Evolutionary conservation across 2,113 vertebrate genomes (phyloP), one percentile per base, ranked within the genome.

Genomic region (Lucifuga dentata): DNA sequence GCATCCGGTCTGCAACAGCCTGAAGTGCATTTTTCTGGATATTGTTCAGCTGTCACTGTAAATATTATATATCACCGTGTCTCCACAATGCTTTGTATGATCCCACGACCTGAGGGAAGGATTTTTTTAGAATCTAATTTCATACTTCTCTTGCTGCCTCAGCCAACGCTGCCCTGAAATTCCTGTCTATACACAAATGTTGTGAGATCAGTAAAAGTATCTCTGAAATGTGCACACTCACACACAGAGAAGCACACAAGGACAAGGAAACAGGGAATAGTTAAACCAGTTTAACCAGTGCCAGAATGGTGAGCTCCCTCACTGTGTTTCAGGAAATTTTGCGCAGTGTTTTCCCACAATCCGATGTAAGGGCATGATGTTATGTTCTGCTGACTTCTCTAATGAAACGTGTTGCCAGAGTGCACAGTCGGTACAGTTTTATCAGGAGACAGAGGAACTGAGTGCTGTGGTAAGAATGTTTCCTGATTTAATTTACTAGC

Each of bases 261-360:
- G 11, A 85, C 50, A 48, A 73, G 76, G 78, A 84, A 86, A 68
- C 20, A 5, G 12, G 21, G 2, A 70, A 64, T 70, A 19, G 74
- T 44, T 38, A 83, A 90, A 90, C 88, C 83, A 59, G 88, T 87
- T 57, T 15, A 44, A 26, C 75, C 45, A 69, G 71, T 80, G 21
- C 45, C 48, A 12, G 11, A n/a, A 15, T 43, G 3, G 3, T 5
- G 26, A 29, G 13, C 8, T 12, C 43, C 56, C 36, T 70, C n/a
- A 41, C 32, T 23, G 35, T 62, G 46, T 89, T 86, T 74, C 78
- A 87, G 78, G 78, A 87, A 85, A 72, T 74, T 26, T 64, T 9
- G 11, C 1, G 9, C 35, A 26, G 52, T 26, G 10, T 36, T 36
- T 69, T 69, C 36, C 17, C 38, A 60, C 46, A 35, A 39, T 43